Evolutionary conservation across 2,888 invertebrate genomes (phyloP), one percentile per base, ranked within the genome.

Genomic region (Folsomia candida): DNA sequence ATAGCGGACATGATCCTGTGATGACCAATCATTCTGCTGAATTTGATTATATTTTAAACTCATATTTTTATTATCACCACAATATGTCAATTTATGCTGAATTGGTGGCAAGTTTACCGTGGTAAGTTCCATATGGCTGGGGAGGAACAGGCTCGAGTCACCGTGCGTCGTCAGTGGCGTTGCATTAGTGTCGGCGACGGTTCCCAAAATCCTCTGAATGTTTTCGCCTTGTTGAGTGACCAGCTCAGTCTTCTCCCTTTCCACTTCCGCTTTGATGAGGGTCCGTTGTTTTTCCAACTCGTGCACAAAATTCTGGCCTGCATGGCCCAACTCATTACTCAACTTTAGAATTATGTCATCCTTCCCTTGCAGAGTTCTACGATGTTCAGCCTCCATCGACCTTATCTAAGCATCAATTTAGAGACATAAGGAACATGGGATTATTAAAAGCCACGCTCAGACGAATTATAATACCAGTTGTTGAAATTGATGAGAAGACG

Each of bases 191-290:
- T 47, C 37, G 6, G 20, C 37, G n/a, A 37, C 69, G 4, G 71
- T 63, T 0, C 67, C 25, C 71, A 71, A 67, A n/a, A 71, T 67
- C 20, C 29, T 26, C 71, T 67, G 67, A 1, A 71, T n/a, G 20
- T 71, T 67, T 51, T 71, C 71, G 54, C n/a, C n/a, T n/a, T 72
- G 69, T 24, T 67, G 25, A n/a, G 57, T 72, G 22, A 69, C 67
- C 63, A 72, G 26, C 29, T 67, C 69, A 51, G 59, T 18, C 37
- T 66, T 69, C 51, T 72, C 72, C 2, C 61, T 20, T 51, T 72
- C 69, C 4, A 67, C 69, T 26, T 72, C 72, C 20, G 54, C 61
- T 26, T 67, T 27, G 22, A 47, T 67, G 14, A 51, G 47, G 4
- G 60, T 37, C 63, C 65, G 22, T 51, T 72, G 69, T 29, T 69